Conservation (phyloP, 1,140 invertebrate genomes). For the Geopemphigus sp. region DNA sequence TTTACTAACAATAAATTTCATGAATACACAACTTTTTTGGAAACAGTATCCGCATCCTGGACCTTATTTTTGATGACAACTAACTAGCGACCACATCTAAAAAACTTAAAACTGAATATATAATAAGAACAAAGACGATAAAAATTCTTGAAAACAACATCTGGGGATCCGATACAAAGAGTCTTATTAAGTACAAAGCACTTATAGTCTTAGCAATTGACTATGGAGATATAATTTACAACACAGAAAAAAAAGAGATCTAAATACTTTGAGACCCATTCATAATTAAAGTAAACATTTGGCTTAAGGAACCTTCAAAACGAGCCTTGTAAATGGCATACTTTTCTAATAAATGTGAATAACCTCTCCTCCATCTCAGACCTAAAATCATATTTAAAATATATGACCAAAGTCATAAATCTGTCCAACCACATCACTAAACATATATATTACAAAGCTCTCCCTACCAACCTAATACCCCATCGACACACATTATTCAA, state of each 20-base stretch:
- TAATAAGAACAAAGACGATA: slow-evolving; percentile 6
- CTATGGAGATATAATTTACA: neutral
- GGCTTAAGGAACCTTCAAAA: neutral
- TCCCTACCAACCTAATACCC: too few relatives aligned
- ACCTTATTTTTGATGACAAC: slow-evolving; percentile 17
- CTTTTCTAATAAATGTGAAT: neutral
- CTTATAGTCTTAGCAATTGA: neutral
- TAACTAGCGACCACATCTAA: neutral
- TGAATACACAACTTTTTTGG: neutral
- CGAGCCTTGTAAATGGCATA: slow-evolving; percentile 7
- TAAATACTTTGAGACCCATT: too few relatives aligned
- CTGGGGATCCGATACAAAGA: too few relatives aligned
- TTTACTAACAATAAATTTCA: too few relatives aligned
- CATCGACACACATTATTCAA: too few relatives aligned
- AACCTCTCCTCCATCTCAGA: neutral
- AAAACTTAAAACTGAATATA: slow-evolving; percentile 1
- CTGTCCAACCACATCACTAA: too few relatives aligned
- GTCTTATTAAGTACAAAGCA: neutral
- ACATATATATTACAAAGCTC: too few relatives aligned
- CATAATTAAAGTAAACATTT: slow-evolving; percentile 4
- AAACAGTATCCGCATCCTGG: neutral
- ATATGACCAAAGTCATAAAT: neutral
- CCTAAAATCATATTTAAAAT: neutral
- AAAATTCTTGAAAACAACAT: neutral
- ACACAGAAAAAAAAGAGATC: neutral